Conservation (phyloP, 2,888 invertebrate species). For the Yponomeuta evonymella region DNA sequence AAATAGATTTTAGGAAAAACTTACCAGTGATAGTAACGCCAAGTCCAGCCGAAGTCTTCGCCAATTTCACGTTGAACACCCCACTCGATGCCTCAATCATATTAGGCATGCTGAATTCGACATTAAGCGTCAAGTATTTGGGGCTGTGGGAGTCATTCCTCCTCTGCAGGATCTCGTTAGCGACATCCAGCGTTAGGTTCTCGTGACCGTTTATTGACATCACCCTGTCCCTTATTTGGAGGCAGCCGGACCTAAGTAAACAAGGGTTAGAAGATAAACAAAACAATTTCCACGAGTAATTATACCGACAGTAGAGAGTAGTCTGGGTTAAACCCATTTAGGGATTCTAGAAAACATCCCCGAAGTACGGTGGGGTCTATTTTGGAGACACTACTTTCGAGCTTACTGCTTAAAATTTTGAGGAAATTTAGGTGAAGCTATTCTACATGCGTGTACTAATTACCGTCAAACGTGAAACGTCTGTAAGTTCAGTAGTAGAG, state of each 20-base stretch:
- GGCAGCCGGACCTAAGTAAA: constrained; percentile 79
- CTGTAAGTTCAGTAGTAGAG: too few species aligned
- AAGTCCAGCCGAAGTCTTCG: constrained; percentile 85
- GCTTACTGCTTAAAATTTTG: too few species aligned
- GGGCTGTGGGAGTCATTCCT: constrained; percentile 74
- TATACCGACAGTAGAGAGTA: background rate
- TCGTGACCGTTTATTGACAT: constrained; percentile 89
- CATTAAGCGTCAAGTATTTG: constrained; percentile 84
- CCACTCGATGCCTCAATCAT: constrained; percentile 93
- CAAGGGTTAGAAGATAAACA: background rate
- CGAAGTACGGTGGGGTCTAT: background rate
- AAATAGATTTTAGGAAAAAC: background rate
- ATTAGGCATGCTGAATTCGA: constrained; percentile 94
- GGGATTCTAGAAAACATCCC: background rate
- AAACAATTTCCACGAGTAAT: background rate
- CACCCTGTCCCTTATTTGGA: constrained; percentile 88
- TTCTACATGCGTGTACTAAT: too few species aligned
- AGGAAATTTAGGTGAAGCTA: too few species aligned
- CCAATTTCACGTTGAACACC: constrained; percentile 92
- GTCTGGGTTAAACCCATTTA: background rate
- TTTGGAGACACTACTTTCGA: background rate
- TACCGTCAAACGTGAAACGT: too few species aligned
- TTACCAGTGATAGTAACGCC: constrained; percentile 93
- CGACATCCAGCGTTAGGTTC: constrained; percentile 77
- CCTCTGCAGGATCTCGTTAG: constrained; percentile 76